Base-by-base conservation (phyloP, 2,113 vertebrate genomes). In the Haliaeetus leucogaster region DNA sequence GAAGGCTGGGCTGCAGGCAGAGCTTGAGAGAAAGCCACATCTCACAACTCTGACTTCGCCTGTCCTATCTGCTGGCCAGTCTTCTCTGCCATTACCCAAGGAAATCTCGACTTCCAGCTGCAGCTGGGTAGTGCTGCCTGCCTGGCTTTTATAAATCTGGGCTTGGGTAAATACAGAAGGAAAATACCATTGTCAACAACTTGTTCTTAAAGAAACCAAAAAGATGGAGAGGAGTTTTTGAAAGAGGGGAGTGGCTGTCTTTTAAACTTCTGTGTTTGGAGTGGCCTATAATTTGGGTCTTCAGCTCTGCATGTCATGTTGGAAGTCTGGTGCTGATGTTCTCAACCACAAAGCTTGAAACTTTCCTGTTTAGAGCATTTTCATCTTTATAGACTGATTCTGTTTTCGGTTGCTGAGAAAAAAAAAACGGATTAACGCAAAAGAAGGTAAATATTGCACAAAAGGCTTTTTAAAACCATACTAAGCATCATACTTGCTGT, bases 241-340 rank as follows among this genome's bases (percentile, higher is more conserved):
- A 78, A 87, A 93, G 73, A 93, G 53, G n/a, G 91, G 66, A 90
- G 91, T 1, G 42, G n/a, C 53, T 80, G 34, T 3, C 81, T 62
- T 95, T 73, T 36, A 42, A 93, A 59, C 42, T 30, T 85, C 38
- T 65, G 32, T 83, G 66, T 78, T 96, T 93, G 38, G 63, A 86
- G 74, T 66, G 62, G 71, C 78, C 95, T 96, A 2, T 96, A 96
- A 97, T 97, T 97, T 97, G 74, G 48, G 78, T 90, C 62, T 85
- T 63, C 23, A 50, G 73, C 45, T 88, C 78, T 70, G n/a, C 29
- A 3, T 68, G 40, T 88, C 81, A 13, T 63, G 56, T 50, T 82
- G 71, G 63, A 93, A 82, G 23, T 55, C 84, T 94, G 58, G 20
- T 50, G 78, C 86, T 94, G 93, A 95, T 23, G 1, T 86, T 90